Percentiles rank a stretch among this genome's conserved stretches.
phyloP scores from a whole-genome alignment of 1,140 invertebrate genomes.

The Leucophenga varia region DNA sequence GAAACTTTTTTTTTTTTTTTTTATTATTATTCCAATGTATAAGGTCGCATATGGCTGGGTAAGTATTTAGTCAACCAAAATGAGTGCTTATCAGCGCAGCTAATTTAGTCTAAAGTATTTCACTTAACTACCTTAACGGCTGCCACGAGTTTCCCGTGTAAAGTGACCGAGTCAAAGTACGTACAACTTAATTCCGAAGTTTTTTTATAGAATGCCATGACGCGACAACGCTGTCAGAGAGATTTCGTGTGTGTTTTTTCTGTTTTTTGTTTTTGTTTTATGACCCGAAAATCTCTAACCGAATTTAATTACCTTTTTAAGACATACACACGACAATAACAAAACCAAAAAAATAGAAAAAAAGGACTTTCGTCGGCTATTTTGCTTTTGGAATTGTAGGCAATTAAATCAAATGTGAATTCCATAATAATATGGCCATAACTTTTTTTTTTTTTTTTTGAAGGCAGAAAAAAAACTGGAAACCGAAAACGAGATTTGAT shows the following conservation, averaged over 20 bases:
- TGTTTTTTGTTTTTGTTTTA: slow-evolving; percentile 31
- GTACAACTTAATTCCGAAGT: slow-evolving; percentile 46
- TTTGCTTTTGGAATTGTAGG: neutral
- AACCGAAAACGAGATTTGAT: slow-evolving; percentile 31
- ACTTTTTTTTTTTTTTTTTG: slow-evolving; percentile 13
- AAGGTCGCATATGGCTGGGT: too few species aligned
- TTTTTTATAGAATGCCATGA: slow-evolving; percentile 15
- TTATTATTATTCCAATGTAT: too few species aligned
- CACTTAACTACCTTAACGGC: slow-evolving; percentile 43
- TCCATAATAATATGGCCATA: slow-evolving; percentile 49
- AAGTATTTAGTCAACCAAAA: slow-evolving; percentile 8
- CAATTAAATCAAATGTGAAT: slow-evolving; percentile 52
- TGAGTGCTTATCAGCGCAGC: slow-evolving; percentile 38
- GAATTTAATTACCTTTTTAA: neutral
- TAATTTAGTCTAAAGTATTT: slow-evolving; percentile 23
- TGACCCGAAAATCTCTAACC: slow-evolving; percentile 35
- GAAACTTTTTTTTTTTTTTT: too few species aligned
- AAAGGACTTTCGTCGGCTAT: too few species aligned
- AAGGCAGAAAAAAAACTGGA: too few species aligned
- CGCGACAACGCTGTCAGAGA: neutral
- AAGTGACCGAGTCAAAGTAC: slow-evolving; percentile 15
- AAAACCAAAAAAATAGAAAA: too few species aligned
- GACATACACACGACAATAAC: too few species aligned
- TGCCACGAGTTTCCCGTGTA: slow-evolving; percentile 41
- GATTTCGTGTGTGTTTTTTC: slow-evolving; percentile 9